A percentile compares a stretch with the other conserved stretches of the same genome.
Evolutionary conservation across 2,888 invertebrate genomes (phyloP).

Genomic region (Chrysotoxum bicinctum): DNA sequence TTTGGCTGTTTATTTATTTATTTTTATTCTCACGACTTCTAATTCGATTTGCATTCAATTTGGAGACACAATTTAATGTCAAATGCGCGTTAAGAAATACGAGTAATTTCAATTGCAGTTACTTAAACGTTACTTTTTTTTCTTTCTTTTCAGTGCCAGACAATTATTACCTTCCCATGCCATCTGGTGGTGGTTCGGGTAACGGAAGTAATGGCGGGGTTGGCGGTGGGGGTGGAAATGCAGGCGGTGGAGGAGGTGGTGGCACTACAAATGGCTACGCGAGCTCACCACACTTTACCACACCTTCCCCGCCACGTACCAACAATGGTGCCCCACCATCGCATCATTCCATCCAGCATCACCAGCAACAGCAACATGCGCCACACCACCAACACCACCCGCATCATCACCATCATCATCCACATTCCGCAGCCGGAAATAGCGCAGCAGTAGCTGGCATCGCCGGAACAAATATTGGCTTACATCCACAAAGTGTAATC

Average conservation of each 20-base stretch:
- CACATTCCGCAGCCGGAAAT: slow-evolving; percentile 74
- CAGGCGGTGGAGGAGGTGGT: slow-evolving; percentile 66
- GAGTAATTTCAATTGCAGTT: not conserved
- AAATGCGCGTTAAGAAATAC: slow-evolving; percentile 57
- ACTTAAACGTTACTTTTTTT: slow-evolving; percentile 12
- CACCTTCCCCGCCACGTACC: slow-evolving; percentile 79
- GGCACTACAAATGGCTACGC: slow-evolving; percentile 72
- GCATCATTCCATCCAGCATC: slow-evolving; percentile 81
- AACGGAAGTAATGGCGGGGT: slow-evolving; percentile 74
- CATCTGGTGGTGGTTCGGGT: slow-evolving; percentile 75
- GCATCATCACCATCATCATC: slow-evolving; percentile 76
- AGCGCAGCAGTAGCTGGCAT: slow-evolving; percentile 74
- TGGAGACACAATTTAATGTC: slow-evolving; percentile 47
- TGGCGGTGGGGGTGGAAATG: slow-evolving; percentile 74
- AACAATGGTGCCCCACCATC: slow-evolving; percentile 76
- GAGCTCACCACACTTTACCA: slow-evolving; percentile 80
- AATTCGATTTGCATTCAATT: slow-evolving; percentile 63
- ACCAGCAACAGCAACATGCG: slow-evolving; percentile 82
- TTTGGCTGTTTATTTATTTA: not conserved
- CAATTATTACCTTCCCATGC: slow-evolving; percentile 82
- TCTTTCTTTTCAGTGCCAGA: slow-evolving; percentile 83
- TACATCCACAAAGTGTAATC: slow-evolving; percentile 81
- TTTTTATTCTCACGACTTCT: slow-evolving; percentile 43
- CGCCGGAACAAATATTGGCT: slow-evolving; percentile 66
- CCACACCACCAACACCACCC: slow-evolving; percentile 79